Evolutionary conservation across 2,888 invertebrate genomes (phyloP).

Genomic region (Vanessa cardui): DNA sequence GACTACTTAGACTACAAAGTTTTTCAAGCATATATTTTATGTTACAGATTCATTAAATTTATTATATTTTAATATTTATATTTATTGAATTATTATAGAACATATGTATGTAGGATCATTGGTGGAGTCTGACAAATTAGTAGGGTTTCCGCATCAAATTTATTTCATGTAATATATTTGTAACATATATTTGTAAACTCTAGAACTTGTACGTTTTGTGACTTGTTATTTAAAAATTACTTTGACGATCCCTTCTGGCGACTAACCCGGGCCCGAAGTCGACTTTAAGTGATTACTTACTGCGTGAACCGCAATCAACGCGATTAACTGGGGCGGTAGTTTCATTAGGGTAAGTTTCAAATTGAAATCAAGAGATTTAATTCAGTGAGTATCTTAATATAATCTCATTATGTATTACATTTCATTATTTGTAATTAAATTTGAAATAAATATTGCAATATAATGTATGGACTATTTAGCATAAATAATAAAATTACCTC

Average conservation of each 20-base stretch:
- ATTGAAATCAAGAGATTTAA: conserved; percentile 9
- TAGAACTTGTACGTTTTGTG: neutral
- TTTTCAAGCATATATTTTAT: too few relatives aligned
- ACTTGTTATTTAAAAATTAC: conserved; percentile 17
- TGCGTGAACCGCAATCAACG: conserved; percentile 68
- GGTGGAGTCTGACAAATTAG: too few relatives aligned
- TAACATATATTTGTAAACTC: neutral
- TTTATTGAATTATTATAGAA: too few relatives aligned
- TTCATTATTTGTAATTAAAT: conserved; percentile 3
- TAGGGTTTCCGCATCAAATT: too few relatives aligned
- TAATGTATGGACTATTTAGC: too few relatives aligned
- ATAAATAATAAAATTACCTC: too few relatives aligned
- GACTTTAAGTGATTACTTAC: conserved; percentile 75
- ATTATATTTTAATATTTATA: too few relatives aligned
- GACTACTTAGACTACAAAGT: too few relatives aligned
- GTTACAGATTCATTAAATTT: too few relatives aligned
- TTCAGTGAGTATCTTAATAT: conserved; percentile 7
- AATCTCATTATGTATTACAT: conserved; percentile 13
- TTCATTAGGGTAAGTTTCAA: conserved; percentile 31
- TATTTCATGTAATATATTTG: too few relatives aligned
- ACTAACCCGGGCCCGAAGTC: conserved; percentile 44
- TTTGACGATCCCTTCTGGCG: conserved; percentile 14
- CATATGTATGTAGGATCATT: too few relatives aligned
- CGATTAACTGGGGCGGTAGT: conserved; percentile 69
- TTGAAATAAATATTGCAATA: too few relatives aligned